Conservation (phyloP, 2,113 vertebrate species). For the Progne subis region DNA sequence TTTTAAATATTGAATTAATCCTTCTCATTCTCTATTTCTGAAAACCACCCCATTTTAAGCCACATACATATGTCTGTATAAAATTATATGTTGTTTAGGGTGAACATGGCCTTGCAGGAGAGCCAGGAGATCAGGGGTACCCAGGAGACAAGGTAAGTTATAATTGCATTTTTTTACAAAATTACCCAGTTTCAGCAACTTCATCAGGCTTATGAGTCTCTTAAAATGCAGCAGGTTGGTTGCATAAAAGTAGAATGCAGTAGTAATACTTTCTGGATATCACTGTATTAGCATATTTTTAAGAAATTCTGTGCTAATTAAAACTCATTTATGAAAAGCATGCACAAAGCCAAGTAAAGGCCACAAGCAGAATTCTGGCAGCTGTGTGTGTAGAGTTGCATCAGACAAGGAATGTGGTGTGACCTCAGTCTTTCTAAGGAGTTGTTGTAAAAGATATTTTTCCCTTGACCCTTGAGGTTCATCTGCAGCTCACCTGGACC, state of each 20-base stretch:
- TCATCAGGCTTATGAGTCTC: background rate
- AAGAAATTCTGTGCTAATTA: background rate
- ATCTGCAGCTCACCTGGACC: conserved; percentile 10
- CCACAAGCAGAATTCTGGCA: background rate
- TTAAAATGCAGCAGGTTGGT: background rate
- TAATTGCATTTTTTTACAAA: background rate
- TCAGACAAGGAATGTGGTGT: background rate
- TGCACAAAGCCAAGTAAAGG: background rate
- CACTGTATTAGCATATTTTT: background rate
- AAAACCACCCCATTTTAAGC: background rate
- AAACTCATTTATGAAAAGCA: background rate
- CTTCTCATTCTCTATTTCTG: background rate
- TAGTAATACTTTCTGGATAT: background rate
- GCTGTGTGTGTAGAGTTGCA: background rate
- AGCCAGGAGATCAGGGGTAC: conserved; percentile 89
- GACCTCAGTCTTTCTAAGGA: background rate
- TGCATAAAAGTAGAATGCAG: background rate
- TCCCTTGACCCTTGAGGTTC: background rate
- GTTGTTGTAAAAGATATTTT: background rate
- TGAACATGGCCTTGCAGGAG: conserved; percentile 86
- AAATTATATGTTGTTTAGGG: conserved; percentile 85
- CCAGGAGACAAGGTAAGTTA: conserved; percentile 91
- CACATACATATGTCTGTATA: conserved; percentile 65
- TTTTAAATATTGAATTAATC: background rate
- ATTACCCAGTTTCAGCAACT: background rate